Evolutionary conservation across 2,888 invertebrate genomes (phyloP), one percentile per base, ranked within the genome.

Genomic region (Nymphalis urticae): DNA sequence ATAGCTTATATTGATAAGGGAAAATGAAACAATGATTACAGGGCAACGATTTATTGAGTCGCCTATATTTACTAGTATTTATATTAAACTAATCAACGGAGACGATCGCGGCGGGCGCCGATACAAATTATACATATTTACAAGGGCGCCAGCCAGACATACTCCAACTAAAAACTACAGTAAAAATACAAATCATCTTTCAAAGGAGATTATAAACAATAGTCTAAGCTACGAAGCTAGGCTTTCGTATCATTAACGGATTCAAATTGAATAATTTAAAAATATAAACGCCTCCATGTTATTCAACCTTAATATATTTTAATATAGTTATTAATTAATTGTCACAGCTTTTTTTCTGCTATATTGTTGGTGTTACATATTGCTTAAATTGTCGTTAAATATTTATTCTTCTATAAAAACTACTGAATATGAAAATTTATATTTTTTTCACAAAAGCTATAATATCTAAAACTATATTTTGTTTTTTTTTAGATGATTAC

Each of bases 21-120:
- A 13, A 72, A 78, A 75, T 76, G 74, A 79, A 76, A 80, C 77
- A 72, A 71, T 65, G 21, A 21, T 65, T 73, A 73, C 72, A 76
- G 69, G 78, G 78, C 80, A 81, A 80, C 80, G 72, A 64, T 81
- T 81, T 81, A 81, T 76, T 81, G 64, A 64, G 75, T 77, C 75
- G 77, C 80, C 77, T 74, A 74, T 74, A 75, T 72, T 73, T 72
- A 64, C 58, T 70, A 73, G 60, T 75, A 70, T 74, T 73, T 72
- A 73, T 70, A 74, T 72, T 76, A 77, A 70, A 70, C 76, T 77
- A 77, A 69, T 71, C 1, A 58, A 10, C 62, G 64, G 66, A 51
- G 58, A 70, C 72, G 73, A 47, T 50, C 59, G 68, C 24, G 32
- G 7, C 62, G 59, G 56, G 36, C 60, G 68, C 68, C 69, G 63